Percentiles rank a stretch among this genome's conserved stretches.
Conservation (phyloP, 2,888 invertebrate genomes). For the Euclidia mi region DNA sequence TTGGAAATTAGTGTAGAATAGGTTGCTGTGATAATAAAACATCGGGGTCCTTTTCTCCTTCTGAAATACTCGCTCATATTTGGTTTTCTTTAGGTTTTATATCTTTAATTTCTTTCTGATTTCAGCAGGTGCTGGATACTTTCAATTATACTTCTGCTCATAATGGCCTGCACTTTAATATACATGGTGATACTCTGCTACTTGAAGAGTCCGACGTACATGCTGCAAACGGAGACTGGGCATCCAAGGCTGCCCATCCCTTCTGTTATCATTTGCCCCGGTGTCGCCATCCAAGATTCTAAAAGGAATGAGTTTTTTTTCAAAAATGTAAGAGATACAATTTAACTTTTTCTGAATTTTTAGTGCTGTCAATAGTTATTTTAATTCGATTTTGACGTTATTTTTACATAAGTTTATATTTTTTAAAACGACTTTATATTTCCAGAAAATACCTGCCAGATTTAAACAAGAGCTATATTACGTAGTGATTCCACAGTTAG, state of each 20-base stretch:
- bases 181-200: constrained; percentile 59
- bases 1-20: too few species aligned
- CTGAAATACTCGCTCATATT: too few species aligned
- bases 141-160: constrained; percentile 59
- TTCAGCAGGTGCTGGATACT: constrained; percentile 67
- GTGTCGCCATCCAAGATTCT: constrained; percentile 58
- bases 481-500: constrained; percentile 62
- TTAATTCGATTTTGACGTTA: too few species aligned
- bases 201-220: constrained; percentile 66
- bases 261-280: constrained; percentile 72
- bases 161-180: constrained; percentile 56
- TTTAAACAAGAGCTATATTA: constrained; percentile 42
- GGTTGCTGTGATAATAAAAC: too few species aligned
- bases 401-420: too few species aligned
- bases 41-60: too few species aligned
- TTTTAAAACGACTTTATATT: too few species aligned
- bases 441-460: constrained; percentile 66
- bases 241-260: constrained; percentile 60
- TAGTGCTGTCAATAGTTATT: too few species aligned
- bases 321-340: constrained; percentile 70
- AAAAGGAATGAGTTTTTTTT: constrained; percentile 66
- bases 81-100: too few species aligned
- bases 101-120: constrained; percentile 12
- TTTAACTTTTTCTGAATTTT: too few species aligned
- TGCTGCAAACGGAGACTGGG: constrained; percentile 52